These are phyloP conservation scores for Crematogaster levior DNA, from an alignment of 2,888 invertebrate species.

Conservation along the genomic window DNA sequence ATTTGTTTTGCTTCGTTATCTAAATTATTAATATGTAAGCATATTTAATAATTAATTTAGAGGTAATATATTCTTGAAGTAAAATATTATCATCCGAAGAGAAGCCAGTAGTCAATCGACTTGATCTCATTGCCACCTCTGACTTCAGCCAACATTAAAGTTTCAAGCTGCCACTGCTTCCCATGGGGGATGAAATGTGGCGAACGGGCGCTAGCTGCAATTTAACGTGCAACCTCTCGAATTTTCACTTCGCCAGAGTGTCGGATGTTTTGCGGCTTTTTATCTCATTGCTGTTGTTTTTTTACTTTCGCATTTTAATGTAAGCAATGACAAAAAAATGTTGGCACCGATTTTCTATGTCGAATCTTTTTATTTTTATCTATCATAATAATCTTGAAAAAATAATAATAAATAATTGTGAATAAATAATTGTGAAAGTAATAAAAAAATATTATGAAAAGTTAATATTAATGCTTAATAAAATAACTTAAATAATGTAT, in stretches of 20 bases:
- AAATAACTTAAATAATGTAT: not conserved
- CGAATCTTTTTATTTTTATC: not conserved
- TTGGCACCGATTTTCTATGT: not conserved
- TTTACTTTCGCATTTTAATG: not conserved
- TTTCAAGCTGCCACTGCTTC: conserved; percentile 37
- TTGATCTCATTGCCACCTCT: conserved; percentile 47
- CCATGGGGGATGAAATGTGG: conserved; percentile 44
- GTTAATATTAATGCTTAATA: not conserved
- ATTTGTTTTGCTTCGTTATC: not conserved
- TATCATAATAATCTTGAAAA: not conserved
- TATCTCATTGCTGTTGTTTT: not conserved
- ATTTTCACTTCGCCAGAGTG: conserved; percentile 20
- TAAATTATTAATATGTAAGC: not conserved
- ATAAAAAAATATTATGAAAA: too few species aligned
- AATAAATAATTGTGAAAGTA: not conserved
- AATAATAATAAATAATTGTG: too few species aligned
- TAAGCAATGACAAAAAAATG: not conserved
- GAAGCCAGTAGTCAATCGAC: conserved; percentile 28
- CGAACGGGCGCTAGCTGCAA: conserved; percentile 33
- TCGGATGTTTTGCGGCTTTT: conserved; percentile 30
- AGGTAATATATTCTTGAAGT: conserved; percentile 12
- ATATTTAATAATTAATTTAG: not conserved
- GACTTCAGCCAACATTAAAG: conserved; percentile 38
- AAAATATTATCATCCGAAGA: conserved; percentile 22
- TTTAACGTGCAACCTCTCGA: conserved; percentile 32